phyloP scores from a whole-genome alignment of 2,888 invertebrate species.

The Lobophora halterata region DNA sequence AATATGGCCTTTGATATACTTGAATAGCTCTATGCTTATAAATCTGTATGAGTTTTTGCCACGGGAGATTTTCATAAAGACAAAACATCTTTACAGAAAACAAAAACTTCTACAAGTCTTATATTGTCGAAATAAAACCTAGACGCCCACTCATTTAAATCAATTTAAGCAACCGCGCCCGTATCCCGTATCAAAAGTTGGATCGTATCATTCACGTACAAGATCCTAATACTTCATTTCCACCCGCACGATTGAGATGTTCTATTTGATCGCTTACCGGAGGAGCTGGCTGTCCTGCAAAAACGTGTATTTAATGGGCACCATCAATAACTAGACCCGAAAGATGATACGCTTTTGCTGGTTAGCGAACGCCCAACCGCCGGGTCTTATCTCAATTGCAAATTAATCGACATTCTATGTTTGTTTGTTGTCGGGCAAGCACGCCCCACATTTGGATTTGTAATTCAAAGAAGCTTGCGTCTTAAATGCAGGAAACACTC shows the following conservation, averaged over 20 bases:
- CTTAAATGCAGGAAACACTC: constrained; percentile 47
- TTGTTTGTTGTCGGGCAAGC: constrained; percentile 50
- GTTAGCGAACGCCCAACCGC: constrained; percentile 61
- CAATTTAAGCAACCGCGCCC: constrained; percentile 42
- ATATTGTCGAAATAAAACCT: not conserved
- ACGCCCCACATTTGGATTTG: constrained; percentile 52
- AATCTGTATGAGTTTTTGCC: too few species aligned
- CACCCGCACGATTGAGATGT: constrained; percentile 72
- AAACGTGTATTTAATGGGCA: constrained; percentile 79
- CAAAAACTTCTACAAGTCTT: too few species aligned
- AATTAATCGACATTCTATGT: constrained; percentile 74
- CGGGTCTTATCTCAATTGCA: constrained; percentile 74
- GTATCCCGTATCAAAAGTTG: constrained; percentile 37
- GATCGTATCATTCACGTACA: constrained; percentile 55
- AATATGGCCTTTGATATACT: constrained; percentile 31
- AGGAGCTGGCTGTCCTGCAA: constrained; percentile 53
- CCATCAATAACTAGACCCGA: constrained; percentile 76
- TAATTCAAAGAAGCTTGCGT: constrained; percentile 64
- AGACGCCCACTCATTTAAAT: constrained; percentile 31
- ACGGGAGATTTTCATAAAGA: too few species aligned
- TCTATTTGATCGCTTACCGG: constrained; percentile 65
- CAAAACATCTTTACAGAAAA: too few species aligned
- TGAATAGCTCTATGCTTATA: not conserved
- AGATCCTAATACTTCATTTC: constrained; percentile 68
- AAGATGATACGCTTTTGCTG: constrained; percentile 71